Base-by-base conservation (phyloP, 2,797 vertebrate species). In the Platalea minor region DNA sequence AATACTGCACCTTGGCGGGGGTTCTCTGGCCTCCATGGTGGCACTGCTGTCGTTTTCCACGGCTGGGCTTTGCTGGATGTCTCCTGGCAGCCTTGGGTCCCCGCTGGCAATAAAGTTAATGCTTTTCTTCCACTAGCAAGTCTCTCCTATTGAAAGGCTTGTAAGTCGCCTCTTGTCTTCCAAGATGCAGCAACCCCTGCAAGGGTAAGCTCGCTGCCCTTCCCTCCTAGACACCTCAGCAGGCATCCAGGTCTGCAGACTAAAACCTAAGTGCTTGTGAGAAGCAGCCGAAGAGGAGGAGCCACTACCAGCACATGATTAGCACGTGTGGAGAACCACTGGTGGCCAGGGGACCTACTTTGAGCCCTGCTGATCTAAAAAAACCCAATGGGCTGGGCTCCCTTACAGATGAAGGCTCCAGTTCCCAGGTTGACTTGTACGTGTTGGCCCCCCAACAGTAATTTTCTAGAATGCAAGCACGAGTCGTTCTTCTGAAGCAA, bases 311-410 rank as follows among this genome's bases (percentile, higher is more conserved):
- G 54, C 97, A 88, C 93, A 77, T 94, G 93, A 95, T 41, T 8
- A 65, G 56, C 89, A 91, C 57, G 13, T 89, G 91, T 72, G 88
- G 89, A 85, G 57, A 88, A 41, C 75, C 95, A 96, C 91, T 79
- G 91, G 96, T 92, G 95, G 89, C 96, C 93, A 67, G 6, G 74
- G 87, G 93, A 97, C 96, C 97, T 97, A 97, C 85, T 97, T 97
- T 89, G 83, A 82, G 92, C 76, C 25, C 48, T n/a, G 74, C 50
- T 64, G 67, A 76, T 65, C 90, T 82, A 70, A 31, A 89, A 95
- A 94, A 29, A 43, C 85, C 61, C 2, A 4, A 13, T 45, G 65
- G 75, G 84, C 54, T 2, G 25, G 59, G 79, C 90, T 95, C 35
- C 51, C 29, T 70, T 31, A 64, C 77, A 85, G 74, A 88, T 48